Evolutionary conservation across 2,888 invertebrate species (phyloP).

Genomic region (Philereme transversata): DNA sequence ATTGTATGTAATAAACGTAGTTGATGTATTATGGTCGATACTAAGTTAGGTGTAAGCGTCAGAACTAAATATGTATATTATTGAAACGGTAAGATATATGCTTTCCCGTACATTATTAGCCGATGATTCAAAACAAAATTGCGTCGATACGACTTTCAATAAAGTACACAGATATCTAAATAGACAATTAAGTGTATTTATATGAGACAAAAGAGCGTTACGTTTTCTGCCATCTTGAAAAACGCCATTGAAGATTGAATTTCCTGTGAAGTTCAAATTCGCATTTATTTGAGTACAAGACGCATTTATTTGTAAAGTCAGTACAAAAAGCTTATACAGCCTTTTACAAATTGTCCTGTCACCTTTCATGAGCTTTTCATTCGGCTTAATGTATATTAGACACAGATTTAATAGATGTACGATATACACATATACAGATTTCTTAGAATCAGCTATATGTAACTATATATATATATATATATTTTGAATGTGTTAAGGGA

Average conservation of each 20-base stretch:
- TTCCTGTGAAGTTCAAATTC: constrained; percentile 17
- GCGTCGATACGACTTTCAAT: constrained; percentile 18
- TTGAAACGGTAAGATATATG: constrained; percentile 53
- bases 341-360: constrained; percentile 57
- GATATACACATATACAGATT: constrained; percentile 73
- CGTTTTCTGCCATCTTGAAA: constrained; percentile 14
- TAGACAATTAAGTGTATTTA: too few species aligned
- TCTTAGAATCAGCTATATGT: constrained; percentile 73
- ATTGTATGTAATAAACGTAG: constrained; percentile 75
- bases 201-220: not conserved
- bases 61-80: constrained; percentile 73
- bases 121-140: constrained; percentile 19
- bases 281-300: constrained; percentile 27
- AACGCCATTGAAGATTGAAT: constrained; percentile 48
- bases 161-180: not conserved
- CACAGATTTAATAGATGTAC: constrained; percentile 80
- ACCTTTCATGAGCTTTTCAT: constrained; percentile 77
- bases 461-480: constrained; percentile 75
- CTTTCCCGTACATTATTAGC: constrained; percentile 44
- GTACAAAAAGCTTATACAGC: constrained; percentile 59
- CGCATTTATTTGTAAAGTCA: constrained; percentile 40
- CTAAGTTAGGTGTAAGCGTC: constrained; percentile 62
- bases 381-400: constrained; percentile 82
- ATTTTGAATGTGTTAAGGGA: constrained; percentile 82
- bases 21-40: constrained; percentile 74